Conservation (phyloP, 2,113 vertebrate species). For the Tyrannus savana region DNA sequence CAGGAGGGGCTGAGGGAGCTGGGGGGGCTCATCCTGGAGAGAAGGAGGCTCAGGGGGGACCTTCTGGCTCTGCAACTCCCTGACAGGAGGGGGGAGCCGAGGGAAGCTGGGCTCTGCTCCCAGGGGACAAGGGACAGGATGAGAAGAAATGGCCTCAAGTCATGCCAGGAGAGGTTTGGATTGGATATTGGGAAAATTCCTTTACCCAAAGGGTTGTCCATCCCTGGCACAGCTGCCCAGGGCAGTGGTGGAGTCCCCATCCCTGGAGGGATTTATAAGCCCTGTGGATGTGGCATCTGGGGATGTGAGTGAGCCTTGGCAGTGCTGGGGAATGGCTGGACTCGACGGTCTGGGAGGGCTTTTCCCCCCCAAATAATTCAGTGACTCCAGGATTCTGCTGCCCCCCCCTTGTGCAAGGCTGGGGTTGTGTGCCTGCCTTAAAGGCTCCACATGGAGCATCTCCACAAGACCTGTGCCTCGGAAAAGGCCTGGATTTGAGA, state of each 20-base stretch:
- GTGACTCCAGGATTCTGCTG: background rate
- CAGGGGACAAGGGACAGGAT: background rate
- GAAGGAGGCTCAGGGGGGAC: background rate
- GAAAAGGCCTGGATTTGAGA: background rate
- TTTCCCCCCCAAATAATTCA: accelerated
- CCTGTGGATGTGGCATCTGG: accelerated
- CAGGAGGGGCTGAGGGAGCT: background rate
- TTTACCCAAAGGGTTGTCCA: no score
- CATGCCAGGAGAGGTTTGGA: accelerated
- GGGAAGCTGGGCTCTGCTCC: background rate
- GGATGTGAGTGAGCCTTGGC: background rate
- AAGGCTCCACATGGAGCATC: background rate
- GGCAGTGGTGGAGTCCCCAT: background rate
- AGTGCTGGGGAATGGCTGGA: accelerated
- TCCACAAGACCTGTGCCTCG: accelerated
- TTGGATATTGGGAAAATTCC: accelerated
- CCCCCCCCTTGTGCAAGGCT: accelerated
- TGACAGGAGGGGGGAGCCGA: background rate
- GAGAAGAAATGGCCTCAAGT: background rate
- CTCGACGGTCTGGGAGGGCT: background rate
- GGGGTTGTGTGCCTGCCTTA: no score
- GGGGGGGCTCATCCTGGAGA: background rate
- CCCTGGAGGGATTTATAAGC: background rate
- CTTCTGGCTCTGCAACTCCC: background rate
- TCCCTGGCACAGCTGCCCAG: background rate